Evolutionary conservation across 2,113 vertebrate genomes (phyloP).

Genomic region (Cathartes aura): DNA sequence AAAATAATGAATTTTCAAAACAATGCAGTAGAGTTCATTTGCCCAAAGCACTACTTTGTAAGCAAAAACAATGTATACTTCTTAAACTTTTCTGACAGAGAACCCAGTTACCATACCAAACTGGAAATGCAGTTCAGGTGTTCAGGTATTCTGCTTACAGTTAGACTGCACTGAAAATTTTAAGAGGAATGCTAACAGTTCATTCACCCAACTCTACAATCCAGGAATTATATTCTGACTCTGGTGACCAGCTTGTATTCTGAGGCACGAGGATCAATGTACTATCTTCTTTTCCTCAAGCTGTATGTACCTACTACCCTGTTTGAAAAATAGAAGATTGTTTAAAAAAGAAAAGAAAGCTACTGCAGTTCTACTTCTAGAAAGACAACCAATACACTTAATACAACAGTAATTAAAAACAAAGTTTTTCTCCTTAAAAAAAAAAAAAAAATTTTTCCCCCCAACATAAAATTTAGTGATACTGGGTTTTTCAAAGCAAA

Average conservation of each 20-base stretch:
- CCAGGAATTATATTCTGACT: background rate
- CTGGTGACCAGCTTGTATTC: background rate
- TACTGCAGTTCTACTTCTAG: background rate
- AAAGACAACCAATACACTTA: background rate
- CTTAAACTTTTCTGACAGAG: background rate
- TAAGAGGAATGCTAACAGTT: background rate
- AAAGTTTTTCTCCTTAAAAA: background rate
- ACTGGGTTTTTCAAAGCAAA: background rate
- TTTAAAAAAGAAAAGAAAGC: background rate
- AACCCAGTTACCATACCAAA: background rate
- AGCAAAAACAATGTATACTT: background rate
- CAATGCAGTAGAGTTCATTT: background rate
- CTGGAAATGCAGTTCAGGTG: background rate
- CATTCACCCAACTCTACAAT: background rate
- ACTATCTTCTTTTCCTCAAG: background rate
- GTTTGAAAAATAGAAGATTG: background rate
- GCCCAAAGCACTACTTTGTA: background rate
- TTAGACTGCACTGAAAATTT: background rate
- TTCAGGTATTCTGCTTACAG: background rate
- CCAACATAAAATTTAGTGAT: background rate
- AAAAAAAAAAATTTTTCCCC: background rate
- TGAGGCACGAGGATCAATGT: background rate
- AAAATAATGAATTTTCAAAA: slow-evolving; percentile 11
- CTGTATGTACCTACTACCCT: background rate
- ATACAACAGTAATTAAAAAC: background rate